phyloP scores from a whole-genome alignment of 2,113 vertebrate species.

The Semnornis frantzii region DNA sequence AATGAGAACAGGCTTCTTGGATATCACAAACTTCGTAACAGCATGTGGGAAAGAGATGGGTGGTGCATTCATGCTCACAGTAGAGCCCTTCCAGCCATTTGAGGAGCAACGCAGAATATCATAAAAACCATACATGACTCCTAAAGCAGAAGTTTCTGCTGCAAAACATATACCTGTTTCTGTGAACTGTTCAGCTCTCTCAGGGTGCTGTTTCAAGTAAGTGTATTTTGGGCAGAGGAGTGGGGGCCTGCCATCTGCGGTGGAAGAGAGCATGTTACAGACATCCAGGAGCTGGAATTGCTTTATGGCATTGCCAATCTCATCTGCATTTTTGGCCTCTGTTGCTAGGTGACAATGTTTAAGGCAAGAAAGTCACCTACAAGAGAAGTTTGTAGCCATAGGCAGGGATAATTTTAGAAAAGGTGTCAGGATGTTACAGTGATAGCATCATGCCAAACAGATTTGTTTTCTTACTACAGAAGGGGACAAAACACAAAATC shows the following conservation, averaged over 20 bases:
- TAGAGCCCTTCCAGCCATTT: background rate
- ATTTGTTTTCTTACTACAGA: conserved; percentile 53
- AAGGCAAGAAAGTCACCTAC: background rate
- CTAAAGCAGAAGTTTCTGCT: background rate
- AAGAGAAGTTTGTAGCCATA: background rate
- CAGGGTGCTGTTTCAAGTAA: background rate
- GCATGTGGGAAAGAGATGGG: background rate
- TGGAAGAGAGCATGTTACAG: accelerated
- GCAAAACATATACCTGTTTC: background rate
- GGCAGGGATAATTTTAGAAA: background rate
- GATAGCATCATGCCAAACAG: background rate
- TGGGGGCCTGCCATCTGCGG: background rate
- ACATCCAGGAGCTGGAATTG: background rate
- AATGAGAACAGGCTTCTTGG: background rate
- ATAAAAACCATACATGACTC: background rate
- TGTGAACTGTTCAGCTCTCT: background rate
- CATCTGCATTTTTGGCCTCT: background rate
- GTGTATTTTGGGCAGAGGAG: background rate
- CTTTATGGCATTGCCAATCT: background rate
- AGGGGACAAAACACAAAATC: conserved; percentile 34
- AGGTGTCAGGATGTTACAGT: background rate
- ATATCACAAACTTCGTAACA: accelerated
- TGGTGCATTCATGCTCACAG: background rate
- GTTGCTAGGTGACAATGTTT: background rate
- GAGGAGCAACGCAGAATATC: background rate